Base-by-base conservation (phyloP, 2,113 vertebrate species). In the Leptosomus discolor region DNA sequence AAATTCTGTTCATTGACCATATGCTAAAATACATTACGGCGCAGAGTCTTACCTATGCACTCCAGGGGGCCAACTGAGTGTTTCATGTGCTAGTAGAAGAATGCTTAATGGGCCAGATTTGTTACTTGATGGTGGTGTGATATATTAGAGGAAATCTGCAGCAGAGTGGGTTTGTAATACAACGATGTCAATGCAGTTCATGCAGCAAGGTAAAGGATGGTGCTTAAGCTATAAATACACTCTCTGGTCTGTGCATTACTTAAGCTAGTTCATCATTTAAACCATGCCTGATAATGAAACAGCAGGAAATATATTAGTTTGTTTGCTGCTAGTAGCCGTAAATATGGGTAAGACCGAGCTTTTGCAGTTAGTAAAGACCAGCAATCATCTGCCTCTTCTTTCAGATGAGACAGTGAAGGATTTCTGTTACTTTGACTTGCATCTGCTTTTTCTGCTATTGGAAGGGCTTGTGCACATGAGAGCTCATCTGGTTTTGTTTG, bases 1-100 rank as follows among this genome's bases (percentile, higher is more conserved):
- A 97, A 41, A 87, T 84, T 81, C 91, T 61, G 48, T 48, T 91
- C 86, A 64, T 84, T 91, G 94, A 91, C 92, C 84, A 87, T 89
- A 94, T 96, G 96, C 80, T 91, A 26, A 39, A 74, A 77, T 88
- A 22, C 67, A 46, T 85, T 50, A 85, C 41, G 43, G 88, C 9
- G 3, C 43, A 84, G 68, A 84, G 45, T 39, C 73, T 75, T 71
- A 68, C 60, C 54, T 58, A 14, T 2, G 9, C 5, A 0, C 71
- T 87, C 68, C 21, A 0, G 0, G 9, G 91, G 83, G 83, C 78
- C 76, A 58, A 24, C 41, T 51, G 82, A 65, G 58, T 12, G 20
- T 77, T 87, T 75, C 29, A 18, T 75, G 65, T 53, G 46, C 73
- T 68, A 0, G 30, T 30, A 54, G n/a, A 56, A 57, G 90, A 74